Evolutionary conservation across 2,888 invertebrate species (phyloP), one percentile per base, ranked within the genome.

Genomic region (Oscheius myriophilus): DNA sequence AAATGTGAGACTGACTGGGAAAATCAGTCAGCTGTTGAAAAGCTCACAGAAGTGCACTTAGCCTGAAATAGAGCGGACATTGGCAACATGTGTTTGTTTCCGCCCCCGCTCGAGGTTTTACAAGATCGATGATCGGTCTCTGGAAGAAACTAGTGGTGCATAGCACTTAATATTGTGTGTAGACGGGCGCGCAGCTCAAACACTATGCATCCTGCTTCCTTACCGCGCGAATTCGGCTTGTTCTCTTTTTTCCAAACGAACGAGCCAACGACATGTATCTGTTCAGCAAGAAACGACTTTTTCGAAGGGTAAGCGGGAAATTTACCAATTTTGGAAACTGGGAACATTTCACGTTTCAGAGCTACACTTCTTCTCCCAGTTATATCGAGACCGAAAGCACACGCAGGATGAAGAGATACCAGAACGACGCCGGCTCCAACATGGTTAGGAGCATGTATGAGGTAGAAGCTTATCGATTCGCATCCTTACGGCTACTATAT

Each of bases 381-480:
- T 81, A 81, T 71, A 62, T 77, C 61, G 80, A 80, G 51, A 76
- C 76, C 58, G 77, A 75, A 41, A 70, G 74, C 51, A 76, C 76
- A 41, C 76, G 76, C 57, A 71, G 79, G 67, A 72, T 76, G 73
- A 70, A 73, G 62, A 67, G 74, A 73, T 75, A 77, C 51, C 70
- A 73, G 55, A 64, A 70, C 70, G 78, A 78, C 62, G 69, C 70
- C 41, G 73, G 70, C 59, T 71, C 81, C 52, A 58, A 73, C 6
- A 70, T 72, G 68, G 80, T 80, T 51, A 77, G 80, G 69, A 80
- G 80, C 78, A 76, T 81, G 78, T 81, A 81, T 70, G 81, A 81
- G 80, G 81, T 81, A 70, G 67, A 70, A 51, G 26, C 51, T 43
- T 14, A 33, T 23, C 57, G 43, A 33, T 9, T 18, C 45, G n/a